Conservation (phyloP, 2,888 invertebrate species). For the Drosophila koepferae region DNA sequence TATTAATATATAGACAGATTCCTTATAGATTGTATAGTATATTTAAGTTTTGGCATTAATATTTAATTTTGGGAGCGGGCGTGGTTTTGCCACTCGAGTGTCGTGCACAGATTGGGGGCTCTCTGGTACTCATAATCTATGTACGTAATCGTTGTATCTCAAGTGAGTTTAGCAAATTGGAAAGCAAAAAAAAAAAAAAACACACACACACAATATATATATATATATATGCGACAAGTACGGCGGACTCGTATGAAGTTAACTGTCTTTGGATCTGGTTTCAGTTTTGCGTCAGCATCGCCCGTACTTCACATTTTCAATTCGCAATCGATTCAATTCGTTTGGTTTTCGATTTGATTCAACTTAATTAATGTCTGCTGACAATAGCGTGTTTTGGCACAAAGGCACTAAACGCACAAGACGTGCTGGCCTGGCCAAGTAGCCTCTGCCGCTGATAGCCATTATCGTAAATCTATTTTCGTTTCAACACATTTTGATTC, state of each 20-base stretch:
- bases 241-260: neutral
- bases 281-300: conserved; percentile 58
- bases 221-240: neutral
- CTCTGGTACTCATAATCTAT: conserved; percentile 19
- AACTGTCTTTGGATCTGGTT: conserved; percentile 28
- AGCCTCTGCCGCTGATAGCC: conserved; percentile 32
- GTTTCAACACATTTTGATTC: conserved; percentile 18
- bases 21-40: conserved; percentile 1
- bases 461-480: conserved; percentile 40
- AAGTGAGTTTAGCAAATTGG: conserved; percentile 34
- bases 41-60: neutral
- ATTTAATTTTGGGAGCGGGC: neutral
- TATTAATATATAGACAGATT: conserved; percentile 1
- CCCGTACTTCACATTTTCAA: conserved; percentile 27
- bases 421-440: conserved; percentile 16
- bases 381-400: conserved; percentile 18
- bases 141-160: conserved; percentile 41
- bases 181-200: conserved; percentile 4
- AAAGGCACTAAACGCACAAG: conserved; percentile 8
- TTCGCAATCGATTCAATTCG: conserved; percentile 14
- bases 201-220: neutral
- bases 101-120: conserved; percentile 16
- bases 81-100: conserved; percentile 23
- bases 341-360: neutral
- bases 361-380: conserved; percentile 17